Percentiles rank a stretch among this genome's conserved stretches.
Conservation (phyloP, 2,888 invertebrate species). For the Encarsia formosa region DNA sequence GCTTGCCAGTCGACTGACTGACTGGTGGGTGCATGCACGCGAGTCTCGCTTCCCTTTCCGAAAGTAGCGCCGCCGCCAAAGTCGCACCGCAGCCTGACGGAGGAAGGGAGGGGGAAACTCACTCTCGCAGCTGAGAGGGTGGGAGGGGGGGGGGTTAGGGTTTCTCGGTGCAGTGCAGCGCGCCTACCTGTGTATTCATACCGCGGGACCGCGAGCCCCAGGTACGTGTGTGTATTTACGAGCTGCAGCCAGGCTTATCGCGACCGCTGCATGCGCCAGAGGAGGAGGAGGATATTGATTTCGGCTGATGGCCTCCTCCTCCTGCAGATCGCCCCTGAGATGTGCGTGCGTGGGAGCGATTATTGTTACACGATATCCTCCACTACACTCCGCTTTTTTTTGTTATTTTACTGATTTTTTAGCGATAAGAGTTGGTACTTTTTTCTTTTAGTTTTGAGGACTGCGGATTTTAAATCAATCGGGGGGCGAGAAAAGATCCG, state of each 20-base stretch:
- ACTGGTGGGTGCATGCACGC: not conserved
- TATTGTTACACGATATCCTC: no score
- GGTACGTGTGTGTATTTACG: not conserved
- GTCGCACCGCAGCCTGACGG: not conserved
- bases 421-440: no score
- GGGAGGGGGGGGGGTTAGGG: not conserved
- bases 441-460: no score
- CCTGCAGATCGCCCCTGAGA: no score
- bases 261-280: no score
- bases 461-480: no score
- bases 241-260: constrained; percentile 1
- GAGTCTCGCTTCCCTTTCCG: not conserved
- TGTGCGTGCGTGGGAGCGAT: no score
- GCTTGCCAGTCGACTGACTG: constrained; percentile 27
- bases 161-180: not conserved
- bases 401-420: no score
- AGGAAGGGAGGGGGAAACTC: not conserved
- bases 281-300: constrained; percentile 28
- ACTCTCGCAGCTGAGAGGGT: not conserved
- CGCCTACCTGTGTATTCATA: no score
- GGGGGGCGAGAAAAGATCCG: no score
- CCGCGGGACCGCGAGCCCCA: no score
- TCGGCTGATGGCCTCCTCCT: constrained; percentile 26
- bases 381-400: no score
- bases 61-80: not conserved